Evolutionary conservation across 2,113 vertebrate species (phyloP), one percentile per base, ranked within the genome.

Genomic region (Platichthys flesus): DNA sequence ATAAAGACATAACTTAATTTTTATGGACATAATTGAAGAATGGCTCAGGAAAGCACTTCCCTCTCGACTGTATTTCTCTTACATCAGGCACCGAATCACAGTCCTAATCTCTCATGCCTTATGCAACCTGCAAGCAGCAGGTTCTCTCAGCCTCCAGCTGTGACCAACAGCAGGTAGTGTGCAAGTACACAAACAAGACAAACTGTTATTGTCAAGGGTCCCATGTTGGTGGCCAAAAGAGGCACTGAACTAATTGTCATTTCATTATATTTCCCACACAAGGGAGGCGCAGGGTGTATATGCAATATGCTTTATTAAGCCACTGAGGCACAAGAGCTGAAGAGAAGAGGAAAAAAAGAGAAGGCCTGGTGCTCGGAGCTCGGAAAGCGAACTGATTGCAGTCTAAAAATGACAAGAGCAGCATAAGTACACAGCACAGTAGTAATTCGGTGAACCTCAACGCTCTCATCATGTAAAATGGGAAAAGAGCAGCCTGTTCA

Each of bases 191-290:
- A 85, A 87, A 82, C 78, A 76, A 60, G 35, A 73, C 78, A 81
- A 86, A 88, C 78, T 69, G 62, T 62, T 81, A 79, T 88, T 86
- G 88, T 77, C 66, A 86, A 82, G 79, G 84, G 71, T 62, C 20
- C 45, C 66, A 81, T 74, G 63, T 68, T 75, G 72, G 79, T 79
- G 78, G 81, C 79, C 68, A 4, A 18, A 20, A 87, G 74, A 56
- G 54, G 69, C 70, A 79, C 76, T 35, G 52, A 58, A 81, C 73
- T 83, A 86, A 92, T 86, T 86, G 76, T 83, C 63, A 74, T 85
- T 77, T 72, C 45, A 55, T 51, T 51, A 51, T 68, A 71, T 78
- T 78, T 67, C 56, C 59, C 59, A 68, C 57, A 78, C n/a, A 55
- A 67, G 31, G 68, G 47, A 59, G 70, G 21, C 5, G 21, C 21